These are phyloP conservation scores for Drosophila mojavensis DNA, from an alignment of 1,140 invertebrate genomes.

Conservation along the genomic window DNA sequence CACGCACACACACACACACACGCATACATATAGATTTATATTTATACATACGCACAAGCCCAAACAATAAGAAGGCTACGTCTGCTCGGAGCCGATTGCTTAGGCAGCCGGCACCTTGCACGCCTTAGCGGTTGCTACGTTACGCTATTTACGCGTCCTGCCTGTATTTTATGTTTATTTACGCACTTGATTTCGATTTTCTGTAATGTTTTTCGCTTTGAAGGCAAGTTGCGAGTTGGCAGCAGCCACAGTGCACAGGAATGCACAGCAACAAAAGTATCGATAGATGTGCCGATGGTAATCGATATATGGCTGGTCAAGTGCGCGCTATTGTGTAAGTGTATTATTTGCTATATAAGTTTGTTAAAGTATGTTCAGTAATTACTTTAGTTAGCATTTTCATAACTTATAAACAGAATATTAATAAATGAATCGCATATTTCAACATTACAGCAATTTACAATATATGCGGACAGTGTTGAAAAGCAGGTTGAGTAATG, in stretches of 20 bases:
- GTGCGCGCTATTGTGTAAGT: neutral
- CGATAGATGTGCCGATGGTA: neutral
- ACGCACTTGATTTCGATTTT: constrained; percentile 43
- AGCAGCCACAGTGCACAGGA: constrained; percentile 19
- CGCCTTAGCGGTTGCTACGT: constrained; percentile 6
- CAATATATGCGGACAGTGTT: neutral
- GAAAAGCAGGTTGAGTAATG: neutral
- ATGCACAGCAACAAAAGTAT: constrained; percentile 15
- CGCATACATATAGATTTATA: constrained; percentile 2
- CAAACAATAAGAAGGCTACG: constrained; percentile 20
- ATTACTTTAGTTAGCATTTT: too few relatives aligned
- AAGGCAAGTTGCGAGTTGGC: constrained; percentile 52
- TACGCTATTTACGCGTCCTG: neutral
- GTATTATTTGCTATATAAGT: too few relatives aligned
- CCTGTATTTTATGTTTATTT: constrained; percentile 35
- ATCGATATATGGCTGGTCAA: constrained; percentile 5
- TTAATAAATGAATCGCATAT: too few relatives aligned
- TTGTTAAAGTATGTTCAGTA: too few relatives aligned
- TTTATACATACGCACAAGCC: constrained; percentile 16
- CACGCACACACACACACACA: constrained; percentile 18
- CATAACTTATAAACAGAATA: neutral
- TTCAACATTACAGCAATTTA: neutral
- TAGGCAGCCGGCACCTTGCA: constrained; percentile 28
- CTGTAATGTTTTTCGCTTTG: constrained; percentile 67
- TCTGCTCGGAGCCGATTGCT: constrained; percentile 25